Evolutionary conservation across 2,888 invertebrate genomes (phyloP).

Genomic region (Brachylomia viminalis): DNA sequence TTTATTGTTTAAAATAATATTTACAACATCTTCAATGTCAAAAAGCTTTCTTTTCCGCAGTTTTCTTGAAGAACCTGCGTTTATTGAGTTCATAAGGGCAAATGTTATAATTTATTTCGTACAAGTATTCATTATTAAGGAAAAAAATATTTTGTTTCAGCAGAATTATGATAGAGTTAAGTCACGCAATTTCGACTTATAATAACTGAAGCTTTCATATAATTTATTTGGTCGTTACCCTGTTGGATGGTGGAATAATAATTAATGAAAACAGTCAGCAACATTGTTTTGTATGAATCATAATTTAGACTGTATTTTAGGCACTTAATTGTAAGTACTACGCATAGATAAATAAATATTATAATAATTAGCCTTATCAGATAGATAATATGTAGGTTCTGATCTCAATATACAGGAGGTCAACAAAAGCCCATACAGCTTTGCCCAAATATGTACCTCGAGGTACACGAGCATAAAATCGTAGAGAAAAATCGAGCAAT

Average conservation of each 20-base stretch:
- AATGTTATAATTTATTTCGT: slow-evolving; percentile 41
- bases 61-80: slow-evolving; percentile 20
- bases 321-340: background rate
- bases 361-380: no score
- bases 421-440: no score
- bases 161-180: slow-evolving; percentile 48
- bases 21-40: background rate
- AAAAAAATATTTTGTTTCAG: slow-evolving; percentile 39
- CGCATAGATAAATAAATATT: no score
- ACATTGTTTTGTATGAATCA: slow-evolving; percentile 16
- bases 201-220: slow-evolving; percentile 38
- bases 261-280: slow-evolving; percentile 28
- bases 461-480: no score
- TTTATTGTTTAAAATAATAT: background rate
- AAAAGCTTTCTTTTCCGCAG: background rate
- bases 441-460: no score
- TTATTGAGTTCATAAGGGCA: slow-evolving; percentile 33
- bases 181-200: slow-evolving; percentile 59
- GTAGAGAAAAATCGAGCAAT: background rate
- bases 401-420: background rate
- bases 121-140: slow-evolving; percentile 26
- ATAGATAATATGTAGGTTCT: background rate
- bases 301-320: slow-evolving; percentile 16
- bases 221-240: slow-evolving; percentile 39
- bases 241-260: slow-evolving; percentile 26